phyloP scores from a whole-genome alignment of 2,888 invertebrate genomes.

The Cosmorhoe ocellata region DNA sequence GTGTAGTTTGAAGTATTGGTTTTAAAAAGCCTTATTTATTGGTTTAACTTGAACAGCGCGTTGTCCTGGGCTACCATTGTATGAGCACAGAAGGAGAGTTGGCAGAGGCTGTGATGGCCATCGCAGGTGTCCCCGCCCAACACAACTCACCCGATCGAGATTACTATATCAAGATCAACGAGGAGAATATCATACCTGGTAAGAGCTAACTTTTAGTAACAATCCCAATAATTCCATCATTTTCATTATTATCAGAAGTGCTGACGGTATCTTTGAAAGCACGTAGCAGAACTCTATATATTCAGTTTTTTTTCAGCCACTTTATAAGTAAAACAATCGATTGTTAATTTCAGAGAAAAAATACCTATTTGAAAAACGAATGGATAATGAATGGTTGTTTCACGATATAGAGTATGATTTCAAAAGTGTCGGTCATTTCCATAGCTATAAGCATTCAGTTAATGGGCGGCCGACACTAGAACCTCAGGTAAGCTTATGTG shows the following conservation, averaged over 20 bases:
- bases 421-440: constrained; percentile 59
- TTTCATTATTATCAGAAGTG: no score
- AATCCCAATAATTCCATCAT: no score
- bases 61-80: constrained; percentile 65
- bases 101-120: constrained; percentile 51
- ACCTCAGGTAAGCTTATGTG: constrained; percentile 40
- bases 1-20: no score
- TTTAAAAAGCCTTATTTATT: no score
- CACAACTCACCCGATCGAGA: constrained; percentile 65
- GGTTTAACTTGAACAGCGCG: constrained; percentile 49
- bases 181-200: constrained; percentile 60
- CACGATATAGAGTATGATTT: constrained; percentile 56
- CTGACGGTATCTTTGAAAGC: no score
- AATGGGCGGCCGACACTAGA: constrained; percentile 57
- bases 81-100: constrained; percentile 46
- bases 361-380: constrained; percentile 47
- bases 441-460: constrained; percentile 49
- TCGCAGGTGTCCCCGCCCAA: constrained; percentile 66
- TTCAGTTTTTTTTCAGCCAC: background rate
- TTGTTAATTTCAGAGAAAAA: constrained; percentile 50
- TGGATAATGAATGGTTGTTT: constrained; percentile 58
- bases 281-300: no score
- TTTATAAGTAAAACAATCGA: no score
- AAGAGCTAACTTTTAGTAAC: no score
- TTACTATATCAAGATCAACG: constrained; percentile 43